Conservation (phyloP, 2,888 invertebrate genomes). For the Cryptocheilus praepositus region DNA sequence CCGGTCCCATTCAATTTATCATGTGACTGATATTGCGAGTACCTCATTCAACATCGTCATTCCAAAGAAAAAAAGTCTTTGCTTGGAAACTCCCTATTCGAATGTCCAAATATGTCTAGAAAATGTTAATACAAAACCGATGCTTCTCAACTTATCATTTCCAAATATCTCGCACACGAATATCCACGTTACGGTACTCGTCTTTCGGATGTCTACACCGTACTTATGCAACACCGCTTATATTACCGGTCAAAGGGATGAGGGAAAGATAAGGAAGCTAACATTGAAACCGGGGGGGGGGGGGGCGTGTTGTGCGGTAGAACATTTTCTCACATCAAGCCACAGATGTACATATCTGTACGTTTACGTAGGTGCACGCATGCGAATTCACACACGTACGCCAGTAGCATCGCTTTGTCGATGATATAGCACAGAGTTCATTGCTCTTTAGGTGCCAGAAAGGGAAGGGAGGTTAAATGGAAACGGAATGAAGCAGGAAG, state of each 20-base stretch:
- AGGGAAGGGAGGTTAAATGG: constrained; percentile 31
- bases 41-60: too few relatives aligned
- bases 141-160: too few relatives aligned
- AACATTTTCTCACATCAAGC: too few relatives aligned
- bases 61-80: constrained; percentile 6
- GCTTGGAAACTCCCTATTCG: background rate
- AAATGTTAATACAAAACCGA: too few relatives aligned
- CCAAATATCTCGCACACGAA: too few relatives aligned
- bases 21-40: too few relatives aligned
- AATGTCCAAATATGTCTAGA: too few relatives aligned
- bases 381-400: constrained; percentile 27
- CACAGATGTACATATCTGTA: too few relatives aligned
- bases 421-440: constrained; percentile 73
- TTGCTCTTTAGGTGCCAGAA: constrained; percentile 68
- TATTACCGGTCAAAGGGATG: constrained; percentile 9
- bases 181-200: too few relatives aligned
- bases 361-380: constrained; percentile 14
- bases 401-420: constrained; percentile 70
- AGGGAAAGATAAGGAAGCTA: background rate
- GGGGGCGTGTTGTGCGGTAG: too few relatives aligned
- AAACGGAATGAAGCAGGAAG: constrained; percentile 29
- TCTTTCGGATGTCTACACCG: constrained; percentile 8
- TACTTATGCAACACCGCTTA: constrained; percentile 43
- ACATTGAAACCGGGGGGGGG: too few relatives aligned
- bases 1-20: too few relatives aligned